Base-by-base conservation (phyloP, 2,888 invertebrate genomes). In the Heliconius aoede region DNA sequence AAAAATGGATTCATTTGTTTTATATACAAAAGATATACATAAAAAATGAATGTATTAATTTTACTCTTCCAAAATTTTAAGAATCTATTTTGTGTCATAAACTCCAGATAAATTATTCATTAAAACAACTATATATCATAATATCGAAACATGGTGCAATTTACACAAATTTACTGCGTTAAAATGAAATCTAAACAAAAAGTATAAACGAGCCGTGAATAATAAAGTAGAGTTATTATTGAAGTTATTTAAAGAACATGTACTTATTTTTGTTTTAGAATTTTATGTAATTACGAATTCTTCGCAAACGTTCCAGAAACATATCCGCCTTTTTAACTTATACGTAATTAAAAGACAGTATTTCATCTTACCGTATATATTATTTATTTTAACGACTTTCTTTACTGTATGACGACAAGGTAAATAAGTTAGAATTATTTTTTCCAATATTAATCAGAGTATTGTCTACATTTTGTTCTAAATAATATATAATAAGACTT, bases 121-220 rank as follows among this genome's bases (percentile, higher is more conserved):
- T 64, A 15, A 36, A 64, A 7, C 64, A 64, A 64, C 64, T 36
- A 24, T 36, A 64, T 64, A n/a, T 64, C 36, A 64, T 64, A 32
- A 64, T 64, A 64, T 64, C 13, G 24, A 64, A 32, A 64, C 64
- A 36, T 36, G 24, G 64, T 64, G 36, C 64, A 64, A n/a, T 64
- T n/a, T 36, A 64, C 65, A 65, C 65, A 65, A 65, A 65, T 40
- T 40, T 65, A 65, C 36, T 65, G 65, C 36, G 24, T 65, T 36
- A 40, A 65, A 65, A 65, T 65, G 24, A 65, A 36, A 65, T 65
- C 65, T 65, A 26, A 65, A 65, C 36, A 40, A 24, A 65, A 65
- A 28, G 15, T 40, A 24, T 8, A 24, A 24, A 40, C 36, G 15
- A 24, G 40, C 65, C 24, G 24, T 26, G 36, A 24, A 40, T 15